A percentile compares a stretch with the other conserved stretches of the same genome.
Evolutionary conservation across 2,113 vertebrate genomes (phyloP).

Genomic region (Catharus fuscescens): DNA sequence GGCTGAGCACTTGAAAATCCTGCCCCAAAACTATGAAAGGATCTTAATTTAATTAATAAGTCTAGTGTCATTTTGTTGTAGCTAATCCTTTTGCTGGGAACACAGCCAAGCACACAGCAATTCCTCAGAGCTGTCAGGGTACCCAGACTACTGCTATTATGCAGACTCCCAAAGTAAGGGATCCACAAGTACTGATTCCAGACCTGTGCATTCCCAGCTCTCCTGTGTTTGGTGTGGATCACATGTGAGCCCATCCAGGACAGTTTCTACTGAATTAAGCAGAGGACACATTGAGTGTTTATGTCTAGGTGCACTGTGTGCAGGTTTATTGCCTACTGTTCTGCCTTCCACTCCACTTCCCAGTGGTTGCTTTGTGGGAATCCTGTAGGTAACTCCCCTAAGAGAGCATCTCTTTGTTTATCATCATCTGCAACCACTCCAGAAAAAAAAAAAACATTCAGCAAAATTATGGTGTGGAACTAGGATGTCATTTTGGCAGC

Average conservation of each 20-base stretch:
- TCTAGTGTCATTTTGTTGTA: not conserved
- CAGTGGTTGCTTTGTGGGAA: not conserved
- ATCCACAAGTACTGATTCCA: not conserved
- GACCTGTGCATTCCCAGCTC: not conserved
- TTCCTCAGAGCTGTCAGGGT: not conserved
- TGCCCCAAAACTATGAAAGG: not conserved
- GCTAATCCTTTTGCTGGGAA: slow-evolving; percentile 24
- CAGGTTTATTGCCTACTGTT: not conserved
- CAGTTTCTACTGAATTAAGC: not conserved
- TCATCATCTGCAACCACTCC: not conserved
- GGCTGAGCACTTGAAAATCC: not conserved
- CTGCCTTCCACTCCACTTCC: not conserved
- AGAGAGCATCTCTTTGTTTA: not conserved
- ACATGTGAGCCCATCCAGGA: not conserved
- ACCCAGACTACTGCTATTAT: not conserved
- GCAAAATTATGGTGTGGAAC: not conserved
- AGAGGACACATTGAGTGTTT: not conserved
- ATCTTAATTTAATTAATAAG: slow-evolving; percentile 28
- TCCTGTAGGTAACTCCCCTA: not conserved
- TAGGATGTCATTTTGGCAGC: not conserved
- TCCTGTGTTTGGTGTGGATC: not conserved
- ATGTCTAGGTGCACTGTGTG: not conserved
- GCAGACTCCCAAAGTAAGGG: not conserved
- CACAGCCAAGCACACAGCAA: not conserved
- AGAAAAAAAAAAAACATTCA: not conserved